Conservation (phyloP, 2,113 vertebrate genomes). For the Elgaria multicarinata region DNA sequence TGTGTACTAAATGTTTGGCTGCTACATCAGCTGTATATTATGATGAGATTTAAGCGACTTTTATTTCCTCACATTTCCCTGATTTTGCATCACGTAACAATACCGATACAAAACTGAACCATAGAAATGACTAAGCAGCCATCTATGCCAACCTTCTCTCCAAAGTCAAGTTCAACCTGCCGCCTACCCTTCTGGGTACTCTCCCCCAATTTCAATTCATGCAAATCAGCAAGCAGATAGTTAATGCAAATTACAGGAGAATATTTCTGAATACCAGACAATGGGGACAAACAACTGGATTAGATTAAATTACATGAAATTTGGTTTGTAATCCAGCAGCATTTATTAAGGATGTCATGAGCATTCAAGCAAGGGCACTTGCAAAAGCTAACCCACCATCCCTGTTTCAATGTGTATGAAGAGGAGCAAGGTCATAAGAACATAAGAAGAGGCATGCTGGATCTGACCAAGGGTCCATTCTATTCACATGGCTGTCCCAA, state of each 20-base stretch:
- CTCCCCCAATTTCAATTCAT: no score
- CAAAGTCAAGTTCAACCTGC: not conserved
- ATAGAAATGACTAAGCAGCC: not conserved
- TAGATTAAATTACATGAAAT: not conserved
- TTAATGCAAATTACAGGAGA: no score
- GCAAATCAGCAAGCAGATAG: not conserved
- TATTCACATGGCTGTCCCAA: no score
- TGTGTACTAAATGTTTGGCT: conserved; percentile 61
- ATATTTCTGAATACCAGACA: not conserved
- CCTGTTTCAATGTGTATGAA: no score
- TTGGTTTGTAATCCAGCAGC: no score
- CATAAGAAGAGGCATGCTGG: no score
- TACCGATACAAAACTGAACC: not conserved
- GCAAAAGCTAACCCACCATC: no score
- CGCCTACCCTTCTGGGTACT: not conserved
- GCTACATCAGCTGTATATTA: conserved; percentile 41
- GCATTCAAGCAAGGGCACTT: no score
- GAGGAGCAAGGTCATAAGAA: no score
- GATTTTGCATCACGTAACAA: conserved; percentile 36
- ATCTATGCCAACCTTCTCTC: not conserved
- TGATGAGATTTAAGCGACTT: conserved; percentile 56
- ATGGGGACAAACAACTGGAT: not conserved
- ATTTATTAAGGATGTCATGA: no score
- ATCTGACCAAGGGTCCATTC: no score
- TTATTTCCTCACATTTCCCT: conserved; percentile 45